Evolutionary conservation across 1,140 invertebrate genomes (phyloP).

Genomic region (Hormaphis cornu): DNA sequence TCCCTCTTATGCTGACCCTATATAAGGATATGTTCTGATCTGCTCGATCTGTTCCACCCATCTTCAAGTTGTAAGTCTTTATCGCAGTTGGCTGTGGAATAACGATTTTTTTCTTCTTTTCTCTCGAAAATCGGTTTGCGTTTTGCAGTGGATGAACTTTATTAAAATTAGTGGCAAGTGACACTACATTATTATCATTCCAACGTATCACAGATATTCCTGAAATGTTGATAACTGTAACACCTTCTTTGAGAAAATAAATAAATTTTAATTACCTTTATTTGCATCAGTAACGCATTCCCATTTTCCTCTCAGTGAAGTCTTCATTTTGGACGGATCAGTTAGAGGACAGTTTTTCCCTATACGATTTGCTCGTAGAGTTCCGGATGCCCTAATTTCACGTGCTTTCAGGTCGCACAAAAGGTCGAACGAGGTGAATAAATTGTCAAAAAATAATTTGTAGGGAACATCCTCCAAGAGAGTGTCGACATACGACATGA

Average conservation of each 20-base stretch:
- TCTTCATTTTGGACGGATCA: neutral
- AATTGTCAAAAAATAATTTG: slow-evolving; percentile 21
- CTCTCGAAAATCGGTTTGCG: neutral
- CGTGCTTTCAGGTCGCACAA: neutral
- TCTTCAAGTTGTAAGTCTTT: neutral
- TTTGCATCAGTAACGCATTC: neutral
- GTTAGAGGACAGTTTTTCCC: neutral
- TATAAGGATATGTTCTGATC: slow-evolving; percentile 35
- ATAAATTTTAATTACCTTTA: no score
- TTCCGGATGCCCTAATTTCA: neutral
- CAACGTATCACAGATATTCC: neutral
- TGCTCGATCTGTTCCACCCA: slow-evolving; percentile 34
- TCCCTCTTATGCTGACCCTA: slow-evolving; percentile 34
- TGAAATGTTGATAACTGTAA: no score
- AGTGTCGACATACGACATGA: neutral
- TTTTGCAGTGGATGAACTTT: neutral
- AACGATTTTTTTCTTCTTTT: neutral
- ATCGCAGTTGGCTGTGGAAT: neutral
- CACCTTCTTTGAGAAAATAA: no score
- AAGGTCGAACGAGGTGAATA: neutral
- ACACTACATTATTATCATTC: slow-evolving; percentile 6
- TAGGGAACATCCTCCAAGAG: slow-evolving; percentile 10
- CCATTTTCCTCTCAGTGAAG: neutral
- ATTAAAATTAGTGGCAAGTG: neutral
- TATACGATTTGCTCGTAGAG: neutral